These are phyloP conservation scores for Eulithis testata DNA, from an alignment of 2,888 invertebrate species.

Conservation along the genomic window DNA sequence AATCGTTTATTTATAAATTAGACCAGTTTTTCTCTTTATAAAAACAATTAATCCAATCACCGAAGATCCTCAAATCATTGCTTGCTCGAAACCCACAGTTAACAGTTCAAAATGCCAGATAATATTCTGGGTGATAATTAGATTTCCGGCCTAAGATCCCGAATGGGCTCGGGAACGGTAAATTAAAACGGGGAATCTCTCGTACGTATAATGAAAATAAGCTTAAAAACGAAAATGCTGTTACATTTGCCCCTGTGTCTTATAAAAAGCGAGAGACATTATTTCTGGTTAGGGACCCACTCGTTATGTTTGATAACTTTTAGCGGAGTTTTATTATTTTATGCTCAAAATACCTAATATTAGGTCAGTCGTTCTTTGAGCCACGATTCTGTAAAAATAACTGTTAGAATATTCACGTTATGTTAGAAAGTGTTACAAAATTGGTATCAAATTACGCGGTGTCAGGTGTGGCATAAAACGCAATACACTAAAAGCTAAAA, in stretches of 20 bases:
- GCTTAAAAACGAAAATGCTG: conserved; percentile 14
- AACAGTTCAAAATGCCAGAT: conserved; percentile 26
- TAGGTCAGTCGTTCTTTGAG: no score
- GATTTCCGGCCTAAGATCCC: conserved; percentile 32
- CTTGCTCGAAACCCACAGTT: conserved; percentile 13
- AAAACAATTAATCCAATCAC: background rate
- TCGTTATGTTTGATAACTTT: no score
- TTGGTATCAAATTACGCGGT: conserved; percentile 12
- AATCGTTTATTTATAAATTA: no score
- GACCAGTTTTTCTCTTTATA: background rate
- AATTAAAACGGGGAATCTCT: conserved; percentile 30
- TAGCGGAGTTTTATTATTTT: no score
- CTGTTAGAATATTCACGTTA: no score
- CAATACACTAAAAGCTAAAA: conserved; percentile 19
- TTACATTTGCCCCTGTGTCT: conserved; percentile 8
- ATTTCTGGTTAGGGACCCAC: conserved; percentile 1
- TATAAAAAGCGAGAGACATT: background rate
- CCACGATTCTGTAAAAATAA: no score
- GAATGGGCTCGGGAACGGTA: conserved; percentile 29
- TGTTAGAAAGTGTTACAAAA: conserved; percentile 1
- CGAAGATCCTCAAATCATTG: conserved; percentile 7
- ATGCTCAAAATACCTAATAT: no score
- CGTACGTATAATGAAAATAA: conserved; percentile 26
- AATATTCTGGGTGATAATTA: conserved; percentile 39
- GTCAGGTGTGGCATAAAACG: conserved; percentile 12